A percentile compares a stretch with the other conserved stretches of the same genome.
phyloP scores from a whole-genome alignment of 2,113 vertebrate genomes.

The Solenodon paradoxus region DNA sequence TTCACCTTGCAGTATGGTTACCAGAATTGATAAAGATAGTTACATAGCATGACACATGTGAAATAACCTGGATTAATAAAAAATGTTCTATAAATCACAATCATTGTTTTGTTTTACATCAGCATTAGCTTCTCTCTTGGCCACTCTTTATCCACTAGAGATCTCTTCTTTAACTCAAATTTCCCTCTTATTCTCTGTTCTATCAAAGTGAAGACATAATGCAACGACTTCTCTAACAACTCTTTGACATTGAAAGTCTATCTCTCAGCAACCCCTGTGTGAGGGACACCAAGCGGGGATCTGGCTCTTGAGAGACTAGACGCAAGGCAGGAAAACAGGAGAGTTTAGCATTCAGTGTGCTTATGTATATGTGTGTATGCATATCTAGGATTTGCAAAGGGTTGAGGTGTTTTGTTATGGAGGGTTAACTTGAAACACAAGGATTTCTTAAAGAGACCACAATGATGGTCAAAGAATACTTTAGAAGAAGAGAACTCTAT shows the following conservation, averaged over 20 bases:
- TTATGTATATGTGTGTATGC: background rate
- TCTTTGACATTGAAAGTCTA: background rate
- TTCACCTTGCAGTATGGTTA: background rate
- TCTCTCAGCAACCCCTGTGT: background rate
- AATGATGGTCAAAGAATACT: background rate
- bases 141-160: background rate
- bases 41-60: fast-evolving
- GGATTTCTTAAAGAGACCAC: background rate
- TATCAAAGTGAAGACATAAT: background rate
- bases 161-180: background rate
- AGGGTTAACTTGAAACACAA: background rate
- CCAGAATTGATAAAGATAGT: background rate
- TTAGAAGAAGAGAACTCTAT: background rate
- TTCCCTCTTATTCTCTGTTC: background rate
- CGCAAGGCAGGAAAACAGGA: background rate
- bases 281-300: background rate
- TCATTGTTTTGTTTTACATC: background rate
- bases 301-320: background rate
- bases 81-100: background rate
- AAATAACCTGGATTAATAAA: background rate
- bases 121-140: background rate
- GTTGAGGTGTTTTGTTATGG: background rate
- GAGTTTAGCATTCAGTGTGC: background rate
- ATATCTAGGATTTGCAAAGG: background rate
- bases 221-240: background rate